phyloP scores from a whole-genome alignment of 2,113 vertebrate species.

The Pseudopipra pipra region DNA sequence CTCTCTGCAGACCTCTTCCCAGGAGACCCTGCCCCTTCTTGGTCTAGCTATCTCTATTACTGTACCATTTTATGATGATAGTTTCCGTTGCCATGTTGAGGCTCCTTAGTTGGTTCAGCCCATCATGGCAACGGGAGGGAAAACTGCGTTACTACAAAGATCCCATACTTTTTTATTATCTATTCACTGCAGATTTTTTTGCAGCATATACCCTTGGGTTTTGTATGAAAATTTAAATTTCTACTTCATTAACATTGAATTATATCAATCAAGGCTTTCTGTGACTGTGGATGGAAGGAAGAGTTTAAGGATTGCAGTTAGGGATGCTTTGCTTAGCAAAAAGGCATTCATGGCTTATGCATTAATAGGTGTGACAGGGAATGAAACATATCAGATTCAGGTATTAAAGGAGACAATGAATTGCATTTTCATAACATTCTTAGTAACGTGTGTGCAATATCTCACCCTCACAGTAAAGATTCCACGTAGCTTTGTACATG shows the following conservation, averaged over 20 bases:
- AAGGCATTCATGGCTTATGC: conserved; percentile 48
- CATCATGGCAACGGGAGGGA: conserved; percentile 94
- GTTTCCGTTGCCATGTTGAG: conserved; percentile 96
- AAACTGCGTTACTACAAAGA: conserved; percentile 81
- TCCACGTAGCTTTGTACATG: conserved; percentile 29
- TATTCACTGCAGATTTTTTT: conserved; percentile 82
- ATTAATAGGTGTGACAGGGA: conserved; percentile 46
- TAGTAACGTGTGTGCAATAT: not conserved
- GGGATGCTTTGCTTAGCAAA: conserved; percentile 44
- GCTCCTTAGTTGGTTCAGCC: conserved; percentile 67
- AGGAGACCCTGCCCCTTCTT: conserved; percentile 96
- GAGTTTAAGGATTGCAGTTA: conserved; percentile 62
- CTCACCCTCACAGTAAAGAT: not conserved
- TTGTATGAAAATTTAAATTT: conserved; percentile 72
- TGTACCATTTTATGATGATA: conserved; percentile 99
- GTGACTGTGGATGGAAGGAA: conserved; percentile 95
- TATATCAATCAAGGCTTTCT: conserved; percentile 84
- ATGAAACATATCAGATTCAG: conserved; percentile 69
- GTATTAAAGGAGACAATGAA: conserved; percentile 54
- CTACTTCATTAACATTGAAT: conserved; percentile 72
- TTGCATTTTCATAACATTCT: conserved; percentile 41
- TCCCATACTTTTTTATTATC: conserved; percentile 78
- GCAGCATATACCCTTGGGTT: conserved; percentile 83
- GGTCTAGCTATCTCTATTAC: conserved; percentile 99
- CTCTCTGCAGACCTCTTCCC: conserved; percentile 99